phyloP scores from a whole-genome alignment of 1,140 invertebrate genomes.

The Drosophila obscura region DNA sequence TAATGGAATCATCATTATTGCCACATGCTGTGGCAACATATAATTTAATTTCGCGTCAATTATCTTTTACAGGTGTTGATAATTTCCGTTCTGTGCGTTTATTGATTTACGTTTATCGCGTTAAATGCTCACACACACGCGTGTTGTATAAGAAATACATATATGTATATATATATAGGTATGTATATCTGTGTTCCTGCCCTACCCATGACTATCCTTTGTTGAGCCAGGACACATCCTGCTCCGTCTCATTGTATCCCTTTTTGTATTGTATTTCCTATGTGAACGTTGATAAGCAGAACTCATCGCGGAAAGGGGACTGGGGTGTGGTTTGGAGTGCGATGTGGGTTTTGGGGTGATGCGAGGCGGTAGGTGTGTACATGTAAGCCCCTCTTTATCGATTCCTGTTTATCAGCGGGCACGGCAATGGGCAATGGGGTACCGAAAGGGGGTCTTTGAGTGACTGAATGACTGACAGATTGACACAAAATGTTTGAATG shows the following conservation, averaged over 20 bases:
- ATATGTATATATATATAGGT: not conserved
- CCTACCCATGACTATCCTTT: constrained; percentile 19
- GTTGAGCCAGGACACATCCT: constrained; percentile 32
- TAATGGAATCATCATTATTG: constrained; percentile 30
- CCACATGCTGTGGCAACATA: constrained; percentile 22
- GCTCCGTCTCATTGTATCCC: constrained; percentile 43
- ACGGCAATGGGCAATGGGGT: constrained; percentile 33
- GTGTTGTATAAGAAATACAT: constrained; percentile 3
- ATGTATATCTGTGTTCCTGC: not conserved
- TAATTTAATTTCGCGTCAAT: constrained; percentile 49
- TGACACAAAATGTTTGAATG: constrained; percentile 59
- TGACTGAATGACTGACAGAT: constrained; percentile 48
- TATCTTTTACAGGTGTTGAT: constrained; percentile 52
- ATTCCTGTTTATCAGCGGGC: constrained; percentile 60
- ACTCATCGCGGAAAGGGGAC: constrained; percentile 6
- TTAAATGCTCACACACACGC: constrained; percentile 19
- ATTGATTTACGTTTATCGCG: constrained; percentile 53
- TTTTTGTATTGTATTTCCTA: constrained; percentile 58
- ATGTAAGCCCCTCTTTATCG: constrained; percentile 49
- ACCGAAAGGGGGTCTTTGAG: constrained; percentile 33
- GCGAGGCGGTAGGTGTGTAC: not conserved
- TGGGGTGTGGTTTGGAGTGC: too few species aligned
- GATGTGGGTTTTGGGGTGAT: too few species aligned
- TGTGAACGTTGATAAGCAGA: constrained; percentile 43
- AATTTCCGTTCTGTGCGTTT: constrained; percentile 53